Conservation (phyloP, 2,113 vertebrate species). For the Hassar affinis region DNA sequence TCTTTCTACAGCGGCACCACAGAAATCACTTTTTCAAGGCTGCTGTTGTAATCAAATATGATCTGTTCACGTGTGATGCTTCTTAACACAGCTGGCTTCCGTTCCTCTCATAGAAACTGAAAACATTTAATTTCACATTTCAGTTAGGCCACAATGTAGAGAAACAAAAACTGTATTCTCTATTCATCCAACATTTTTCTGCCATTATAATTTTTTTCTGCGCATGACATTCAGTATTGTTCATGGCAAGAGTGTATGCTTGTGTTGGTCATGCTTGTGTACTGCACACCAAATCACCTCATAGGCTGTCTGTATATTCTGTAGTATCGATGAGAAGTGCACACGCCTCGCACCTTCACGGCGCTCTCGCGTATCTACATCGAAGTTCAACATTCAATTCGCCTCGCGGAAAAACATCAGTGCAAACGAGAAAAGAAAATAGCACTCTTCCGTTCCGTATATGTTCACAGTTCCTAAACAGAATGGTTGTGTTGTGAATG, state of each 20-base stretch:
- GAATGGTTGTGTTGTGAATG: background rate
- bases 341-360: background rate
- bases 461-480: background rate
- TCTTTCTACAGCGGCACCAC: slow-evolving; percentile 65
- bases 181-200: background rate
- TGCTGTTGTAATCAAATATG: slow-evolving; percentile 64
- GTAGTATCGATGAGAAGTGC: background rate
- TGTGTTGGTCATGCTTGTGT: background rate
- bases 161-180: background rate
- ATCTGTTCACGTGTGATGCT: slow-evolving; percentile 63
- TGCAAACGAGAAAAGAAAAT: background rate
- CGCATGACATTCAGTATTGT: background rate
- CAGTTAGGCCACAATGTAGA: slow-evolving; percentile 42
- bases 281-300: background rate
- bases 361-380: no score
- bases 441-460: background rate
- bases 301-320: background rate
- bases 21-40: slow-evolving; percentile 58
- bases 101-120: slow-evolving; percentile 4
- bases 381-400: background rate
- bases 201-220: background rate
- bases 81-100: slow-evolving; percentile 51
- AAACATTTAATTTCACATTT: slow-evolving; percentile 44
- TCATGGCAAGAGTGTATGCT: background rate
- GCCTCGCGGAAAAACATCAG: background rate